These are phyloP conservation scores for Monopis laevigella DNA, from an alignment of 2,888 invertebrate genomes.

Conservation along the genomic window DNA sequence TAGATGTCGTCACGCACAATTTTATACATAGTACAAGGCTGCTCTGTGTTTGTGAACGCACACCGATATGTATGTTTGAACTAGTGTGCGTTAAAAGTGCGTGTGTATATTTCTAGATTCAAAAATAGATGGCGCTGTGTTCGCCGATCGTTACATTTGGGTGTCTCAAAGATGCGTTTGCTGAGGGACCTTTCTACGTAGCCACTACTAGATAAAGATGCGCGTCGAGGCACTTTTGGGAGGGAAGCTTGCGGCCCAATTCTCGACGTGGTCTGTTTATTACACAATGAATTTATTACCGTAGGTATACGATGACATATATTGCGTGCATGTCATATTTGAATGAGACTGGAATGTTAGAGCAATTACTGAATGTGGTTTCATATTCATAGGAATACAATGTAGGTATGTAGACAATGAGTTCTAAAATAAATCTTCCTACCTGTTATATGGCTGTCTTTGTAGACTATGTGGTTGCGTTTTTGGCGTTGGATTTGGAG, in stretches of 20 bases:
- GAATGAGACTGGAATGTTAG: constrained; percentile 30
- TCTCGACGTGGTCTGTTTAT: constrained; percentile 47
- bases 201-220: constrained; percentile 5
- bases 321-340: constrained; percentile 50
- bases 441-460: too few species aligned
- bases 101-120: constrained; percentile 15
- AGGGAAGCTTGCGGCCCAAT: constrained; percentile 60
- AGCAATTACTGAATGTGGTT: too few species aligned
- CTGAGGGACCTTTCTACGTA: background rate
- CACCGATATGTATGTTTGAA: constrained; percentile 5
- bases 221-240: constrained; percentile 43
- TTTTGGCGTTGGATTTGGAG: too few species aligned
- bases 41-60: background rate
- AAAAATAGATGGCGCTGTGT: constrained; percentile 27
- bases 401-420: too few species aligned
- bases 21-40: constrained; percentile 24
- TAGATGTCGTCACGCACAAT: constrained; percentile 35
- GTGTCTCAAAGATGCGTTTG: constrained; percentile 36
- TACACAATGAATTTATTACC: constrained; percentile 63
- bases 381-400: too few species aligned
- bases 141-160: constrained; percentile 14
- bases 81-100: constrained; percentile 16
- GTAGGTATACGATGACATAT: constrained; percentile 49
- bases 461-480: too few species aligned
- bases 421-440: too few species aligned